Evolutionary conservation across 1,140 invertebrate species (phyloP).

Genomic region (Mizuhopecten yessoensis): DNA sequence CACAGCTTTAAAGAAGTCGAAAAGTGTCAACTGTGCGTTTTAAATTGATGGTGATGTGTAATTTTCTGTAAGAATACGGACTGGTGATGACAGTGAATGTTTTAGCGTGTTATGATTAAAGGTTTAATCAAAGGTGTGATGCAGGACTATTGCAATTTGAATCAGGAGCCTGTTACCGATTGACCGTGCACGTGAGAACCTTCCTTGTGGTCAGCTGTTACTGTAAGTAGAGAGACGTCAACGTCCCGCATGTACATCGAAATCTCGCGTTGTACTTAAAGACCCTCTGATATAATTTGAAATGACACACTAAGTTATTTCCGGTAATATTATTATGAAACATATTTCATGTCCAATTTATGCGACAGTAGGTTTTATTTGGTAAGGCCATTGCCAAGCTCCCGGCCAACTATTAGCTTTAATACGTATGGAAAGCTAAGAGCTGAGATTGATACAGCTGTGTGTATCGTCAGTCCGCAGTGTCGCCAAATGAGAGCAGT

Average conservation of each 20-base stretch:
- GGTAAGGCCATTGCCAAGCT: neutral
- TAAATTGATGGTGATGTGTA: neutral
- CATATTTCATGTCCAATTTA: neutral
- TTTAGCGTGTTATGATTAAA: neutral
- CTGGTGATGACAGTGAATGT: neutral
- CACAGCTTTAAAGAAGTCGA: neutral
- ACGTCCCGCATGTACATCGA: neutral
- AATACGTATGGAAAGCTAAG: neutral
- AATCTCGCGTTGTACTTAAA: neutral
- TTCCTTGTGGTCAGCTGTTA: neutral
- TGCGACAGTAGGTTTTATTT: neutral
- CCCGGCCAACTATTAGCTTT: neutral
- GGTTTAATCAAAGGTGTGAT: neutral
- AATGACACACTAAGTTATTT: constrained; percentile 15
- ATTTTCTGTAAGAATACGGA: neutral
- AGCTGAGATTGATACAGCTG: neutral
- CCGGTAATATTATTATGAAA: neutral
- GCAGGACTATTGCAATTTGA: neutral
- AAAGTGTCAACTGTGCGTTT: neutral
- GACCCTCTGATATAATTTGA: neutral
- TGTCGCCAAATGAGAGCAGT: neutral
- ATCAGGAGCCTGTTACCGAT: neutral
- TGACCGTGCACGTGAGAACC: neutral
- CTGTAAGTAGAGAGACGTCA: constrained; percentile 11
- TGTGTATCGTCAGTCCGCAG: neutral